Conservation (phyloP, 2,888 invertebrate genomes). For the Eupelmus urozonus region DNA sequence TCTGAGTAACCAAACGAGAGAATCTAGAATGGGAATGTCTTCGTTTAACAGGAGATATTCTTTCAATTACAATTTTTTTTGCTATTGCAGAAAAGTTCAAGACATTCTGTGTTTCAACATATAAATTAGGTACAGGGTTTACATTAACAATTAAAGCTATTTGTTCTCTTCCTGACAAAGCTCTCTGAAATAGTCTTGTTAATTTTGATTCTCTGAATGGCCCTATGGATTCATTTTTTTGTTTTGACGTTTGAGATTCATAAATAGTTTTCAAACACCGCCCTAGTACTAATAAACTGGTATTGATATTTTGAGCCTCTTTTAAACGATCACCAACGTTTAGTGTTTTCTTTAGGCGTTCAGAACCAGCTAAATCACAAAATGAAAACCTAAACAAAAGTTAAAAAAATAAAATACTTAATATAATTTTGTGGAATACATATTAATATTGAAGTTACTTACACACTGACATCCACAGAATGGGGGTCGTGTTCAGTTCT, state of each 20-base stretch:
- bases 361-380: constrained; percentile 96
- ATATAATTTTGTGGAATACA: background rate
- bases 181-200: constrained; percentile 90
- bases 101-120: constrained; percentile 91
- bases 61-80: constrained; percentile 80
- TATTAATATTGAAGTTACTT: constrained; percentile 57
- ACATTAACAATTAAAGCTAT: constrained; percentile 93
- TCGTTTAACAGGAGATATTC: constrained; percentile 59
- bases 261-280: constrained; percentile 86
- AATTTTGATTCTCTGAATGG: constrained; percentile 93
- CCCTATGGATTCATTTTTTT: constrained; percentile 69
- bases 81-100: constrained; percentile 92
- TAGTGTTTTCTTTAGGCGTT: constrained; percentile 88
- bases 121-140: constrained; percentile 86
- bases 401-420: constrained; percentile 36
- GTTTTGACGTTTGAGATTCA: constrained; percentile 71
- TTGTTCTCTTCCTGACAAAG: constrained; percentile 86
- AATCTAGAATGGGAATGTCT: constrained; percentile 68
- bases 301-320: constrained; percentile 95
- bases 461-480: constrained; percentile 72
- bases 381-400: constrained; percentile 82
- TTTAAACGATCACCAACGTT: constrained; percentile 88
- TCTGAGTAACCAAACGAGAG: constrained; percentile 70
- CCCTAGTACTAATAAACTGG: constrained; percentile 91
- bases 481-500: constrained; percentile 69